These are phyloP conservation scores for Astreopora myriophthalma DNA, from an alignment of 64 coral and sea anemone species.

Conservation along the genomic window DNA sequence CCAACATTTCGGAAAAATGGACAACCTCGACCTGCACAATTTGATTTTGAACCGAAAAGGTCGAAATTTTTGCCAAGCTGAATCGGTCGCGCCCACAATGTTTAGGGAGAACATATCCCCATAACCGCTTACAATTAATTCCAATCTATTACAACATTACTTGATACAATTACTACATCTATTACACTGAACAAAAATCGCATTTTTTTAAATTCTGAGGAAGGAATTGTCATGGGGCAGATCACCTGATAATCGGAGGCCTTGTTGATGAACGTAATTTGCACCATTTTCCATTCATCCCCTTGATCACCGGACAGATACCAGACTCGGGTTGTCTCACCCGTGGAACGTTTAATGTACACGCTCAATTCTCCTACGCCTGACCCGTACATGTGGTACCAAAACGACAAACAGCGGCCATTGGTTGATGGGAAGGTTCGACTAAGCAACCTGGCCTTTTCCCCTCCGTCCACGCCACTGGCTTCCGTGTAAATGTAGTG, in stretches of 20 bases:
- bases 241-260: conserved; percentile 41
- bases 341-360: conserved; percentile 38
- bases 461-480: conserved; percentile 25
- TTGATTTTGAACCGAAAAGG: too few relatives aligned
- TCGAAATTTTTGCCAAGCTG: too few relatives aligned
- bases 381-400: conserved; percentile 85
- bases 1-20: too few relatives aligned
- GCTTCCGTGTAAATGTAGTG: conserved; percentile 72
- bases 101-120: too few relatives aligned
- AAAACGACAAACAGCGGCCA: conserved; percentile 75
- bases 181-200: too few relatives aligned
- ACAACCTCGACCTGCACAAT: too few relatives aligned
- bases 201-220: neutral
- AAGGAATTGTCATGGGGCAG: neutral
- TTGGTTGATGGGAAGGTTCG: conserved; percentile 7
- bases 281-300: conserved; percentile 57
- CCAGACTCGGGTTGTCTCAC: conserved; percentile 46
- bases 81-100: too few relatives aligned
- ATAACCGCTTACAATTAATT: too few relatives aligned
- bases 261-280: conserved; percentile 46
- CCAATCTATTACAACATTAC: too few relatives aligned
- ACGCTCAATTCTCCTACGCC: conserved; percentile 74
- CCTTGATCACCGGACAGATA: conserved; percentile 68
- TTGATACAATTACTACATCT: too few relatives aligned
- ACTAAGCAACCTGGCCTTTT: conserved; percentile 69